Evolutionary conservation across 64 coral and sea anemone genomes (phyloP), one percentile per base, ranked within the genome.

Genomic region (Montipora cactus): DNA sequence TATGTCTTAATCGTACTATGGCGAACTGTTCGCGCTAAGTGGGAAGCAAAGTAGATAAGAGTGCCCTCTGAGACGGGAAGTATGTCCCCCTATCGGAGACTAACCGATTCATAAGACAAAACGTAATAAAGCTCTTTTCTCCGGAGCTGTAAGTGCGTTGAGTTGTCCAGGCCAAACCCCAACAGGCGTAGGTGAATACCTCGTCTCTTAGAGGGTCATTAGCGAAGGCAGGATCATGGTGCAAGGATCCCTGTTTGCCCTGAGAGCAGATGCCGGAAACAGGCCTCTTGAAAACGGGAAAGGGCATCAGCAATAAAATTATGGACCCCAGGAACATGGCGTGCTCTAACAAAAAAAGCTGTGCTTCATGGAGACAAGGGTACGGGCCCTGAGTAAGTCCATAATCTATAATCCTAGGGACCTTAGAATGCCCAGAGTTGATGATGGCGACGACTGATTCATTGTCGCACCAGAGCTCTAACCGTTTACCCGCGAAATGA

Each of bases 221-320:
- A 77, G 11, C 0, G 19, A 55, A 52, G 57, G 57, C 68, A 70
- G 87, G 47, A 25, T 23, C 22, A 88, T 88, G 57, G 15, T 76
- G 49, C 66, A 88, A 47, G 86, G 21, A 28, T 28, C 37, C 13
- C 23, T 7, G 57, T 87, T 25, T 1, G 66, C 84, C 16, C 14
- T 44, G 8, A 66, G 84, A 74, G 84, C 84, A 10, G 74, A 6
- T 3, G 21, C 49, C 71, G 13, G 66, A 89, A 89, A 48, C 87
- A 3, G 3, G 44, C n/a, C 9, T 52, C 5, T 48, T 89, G 87
- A 75, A 89, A 89, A 51, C 87, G 37, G 55, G 87, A 77, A 77
- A 89, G 87, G 13, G 87, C 49, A 53, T 89, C 87, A 69, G 87
- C 44, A 4, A 89, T 50, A 19, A 50, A 25, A 59, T 89, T 89